phyloP scores from a whole-genome alignment of 2,888 invertebrate species.

The Nomada flava region DNA sequence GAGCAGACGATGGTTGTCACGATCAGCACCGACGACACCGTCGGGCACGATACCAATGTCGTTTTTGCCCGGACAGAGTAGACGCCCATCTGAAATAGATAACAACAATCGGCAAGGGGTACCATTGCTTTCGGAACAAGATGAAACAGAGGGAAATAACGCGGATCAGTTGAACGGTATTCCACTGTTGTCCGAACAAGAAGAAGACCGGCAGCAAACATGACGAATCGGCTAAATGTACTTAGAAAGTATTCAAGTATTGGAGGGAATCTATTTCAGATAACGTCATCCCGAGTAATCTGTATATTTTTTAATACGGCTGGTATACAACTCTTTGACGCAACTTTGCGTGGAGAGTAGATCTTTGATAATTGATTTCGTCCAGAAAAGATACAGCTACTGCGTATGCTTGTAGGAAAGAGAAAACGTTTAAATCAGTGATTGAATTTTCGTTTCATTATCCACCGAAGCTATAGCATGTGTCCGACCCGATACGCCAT shows the following conservation, averaged over 20 bases:
- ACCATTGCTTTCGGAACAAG: slow-evolving; percentile 80
- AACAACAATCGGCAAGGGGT: slow-evolving; percentile 80
- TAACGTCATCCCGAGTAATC: slow-evolving; percentile 46
- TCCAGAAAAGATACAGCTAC: slow-evolving; percentile 21
- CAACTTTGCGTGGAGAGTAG: slow-evolving; percentile 27
- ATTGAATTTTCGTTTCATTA: slow-evolving; percentile 18
- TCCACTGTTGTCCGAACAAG: slow-evolving; percentile 75
- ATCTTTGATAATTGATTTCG: slow-evolving; percentile 41
- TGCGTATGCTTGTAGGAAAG: slow-evolving; percentile 31
- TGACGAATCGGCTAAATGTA: slow-evolving; percentile 59
- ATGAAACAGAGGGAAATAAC: slow-evolving; percentile 76
- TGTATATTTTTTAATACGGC: slow-evolving; percentile 63
- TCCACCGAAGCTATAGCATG: slow-evolving; percentile 23
- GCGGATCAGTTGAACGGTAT: slow-evolving; percentile 65
- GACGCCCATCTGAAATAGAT: slow-evolving; percentile 77
- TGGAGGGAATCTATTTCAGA: slow-evolving; percentile 31
- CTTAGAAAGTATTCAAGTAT: slow-evolving; percentile 16
- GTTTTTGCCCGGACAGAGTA: slow-evolving; percentile 85
- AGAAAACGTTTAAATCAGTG: slow-evolving; percentile 29
- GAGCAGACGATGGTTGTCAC: slow-evolving; percentile 87
- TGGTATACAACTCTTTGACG: slow-evolving; percentile 32
- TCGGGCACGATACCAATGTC: slow-evolving; percentile 89
- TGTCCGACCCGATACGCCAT: slow-evolving; percentile 24
- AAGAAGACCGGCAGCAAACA: slow-evolving; percentile 66
- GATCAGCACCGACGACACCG: slow-evolving; percentile 93